Conservation (phyloP, 2,797 vertebrate genomes). For the Odontamblyopus rebecca region DNA sequence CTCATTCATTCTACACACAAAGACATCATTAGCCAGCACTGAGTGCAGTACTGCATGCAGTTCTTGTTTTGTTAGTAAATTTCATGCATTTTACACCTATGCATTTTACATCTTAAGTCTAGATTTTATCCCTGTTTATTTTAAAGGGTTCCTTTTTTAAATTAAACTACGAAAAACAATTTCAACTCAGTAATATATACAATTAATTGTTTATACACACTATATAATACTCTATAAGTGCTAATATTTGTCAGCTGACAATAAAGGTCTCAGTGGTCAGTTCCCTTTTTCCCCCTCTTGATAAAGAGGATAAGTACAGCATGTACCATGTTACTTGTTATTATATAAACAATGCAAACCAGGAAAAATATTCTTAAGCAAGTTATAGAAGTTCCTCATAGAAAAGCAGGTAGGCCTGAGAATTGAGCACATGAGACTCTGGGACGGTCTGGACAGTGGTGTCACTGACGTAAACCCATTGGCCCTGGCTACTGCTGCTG, state of each 20-base stretch:
- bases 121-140: conserved; percentile 14
- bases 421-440: conserved; percentile 92
- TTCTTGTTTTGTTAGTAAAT: conserved; percentile 40
- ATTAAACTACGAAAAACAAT: conserved; percentile 21
- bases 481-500: conserved; percentile 73
- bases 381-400: conserved; percentile 89
- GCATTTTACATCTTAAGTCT: conserved; percentile 11
- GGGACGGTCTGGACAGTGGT: conserved; percentile 91
- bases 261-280: conserved; percentile 9
- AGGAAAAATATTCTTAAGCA: conserved; percentile 14
- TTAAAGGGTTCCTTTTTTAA: conserved; percentile 20
- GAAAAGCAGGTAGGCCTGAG: conserved; percentile 98
- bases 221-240: conserved; percentile 15
- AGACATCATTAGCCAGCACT: conserved; percentile 51
- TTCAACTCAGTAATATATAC: conserved; percentile 6
- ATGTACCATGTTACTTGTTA: conserved; percentile 23
- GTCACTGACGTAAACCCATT: conserved; percentile 96
- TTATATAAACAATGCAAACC: conserved; percentile 23
- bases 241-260: conserved; percentile 14
- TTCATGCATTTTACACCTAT: conserved; percentile 56
- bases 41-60: conserved; percentile 52
- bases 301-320: conserved; percentile 26
- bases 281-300: conserved; percentile 36
- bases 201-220: conserved; percentile 15
- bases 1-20: conserved; percentile 27